Evolutionary conservation across 2,888 invertebrate species (phyloP), one percentile per base, ranked within the genome.

Genomic region (Brassicogethes aeneus): DNA sequence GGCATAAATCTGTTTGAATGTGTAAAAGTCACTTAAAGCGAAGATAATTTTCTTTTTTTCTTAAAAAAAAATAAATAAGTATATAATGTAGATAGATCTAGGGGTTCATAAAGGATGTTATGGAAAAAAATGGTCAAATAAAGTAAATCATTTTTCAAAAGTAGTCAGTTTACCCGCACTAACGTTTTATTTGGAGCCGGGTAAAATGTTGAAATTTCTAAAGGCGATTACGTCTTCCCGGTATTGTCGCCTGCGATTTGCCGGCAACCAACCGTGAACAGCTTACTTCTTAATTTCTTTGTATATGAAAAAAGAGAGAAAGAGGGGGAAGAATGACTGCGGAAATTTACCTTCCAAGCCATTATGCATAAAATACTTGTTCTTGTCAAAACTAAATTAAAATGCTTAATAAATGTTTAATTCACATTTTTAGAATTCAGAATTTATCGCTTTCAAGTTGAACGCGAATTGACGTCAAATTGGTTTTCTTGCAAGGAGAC

Each of bases 241-340:
- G 32, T 3, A 32, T 41, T 37, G 37, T 37, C 37, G 31, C 33
- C 41, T 17, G 14, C 41, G 37, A 41, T 41, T 41, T 32, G 17
- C 13, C 16, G 37, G 15, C 34, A 37, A 10, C 37, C 38, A 34
- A 38, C 37, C 38, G 38, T 34, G 34, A 42, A 42, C 32, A 42
- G 42, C 42, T 38, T 37, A 42, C 23, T 38, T 42, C 38, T 42
- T 38, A 42, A 42, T 42, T 42, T 42, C 38, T 38, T 42, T 37
- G 41, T 41, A 32, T 41, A 41, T 37, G 14, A 36, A 36, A 37
- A 36, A 17, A 33, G 15, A 5, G 10, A 13, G 32, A 12, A 32
- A 32, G 13, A n/a, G n/a, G n/a, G n/a, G n/a, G n/a, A 13, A 32
- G 23, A 23, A 23, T 23, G 5, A 23, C 23, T 23, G 23, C 5